Percentiles rank a stretch among this genome's conserved stretches.
Evolutionary conservation across 2,113 vertebrate species (phyloP).

Genomic region (rat (Rattus norvegicus)): DNA sequence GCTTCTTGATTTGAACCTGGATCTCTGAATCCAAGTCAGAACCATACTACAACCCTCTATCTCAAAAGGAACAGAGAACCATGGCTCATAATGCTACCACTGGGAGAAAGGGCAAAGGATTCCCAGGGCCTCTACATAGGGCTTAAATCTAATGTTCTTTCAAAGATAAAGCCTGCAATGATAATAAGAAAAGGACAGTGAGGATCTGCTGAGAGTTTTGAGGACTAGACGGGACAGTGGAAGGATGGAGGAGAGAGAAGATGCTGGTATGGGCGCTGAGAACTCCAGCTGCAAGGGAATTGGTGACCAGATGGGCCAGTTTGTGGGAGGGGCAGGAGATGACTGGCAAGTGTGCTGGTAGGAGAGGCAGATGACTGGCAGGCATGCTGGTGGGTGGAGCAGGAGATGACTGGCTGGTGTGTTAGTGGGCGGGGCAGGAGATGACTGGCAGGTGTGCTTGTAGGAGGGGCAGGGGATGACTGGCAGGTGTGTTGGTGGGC

Average conservation of each 20-base stretch:
- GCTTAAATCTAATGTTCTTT: not conserved
- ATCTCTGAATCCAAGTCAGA: not conserved
- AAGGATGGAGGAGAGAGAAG: not conserved
- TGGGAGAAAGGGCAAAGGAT: not conserved
- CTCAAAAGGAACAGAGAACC: conserved; percentile 22
- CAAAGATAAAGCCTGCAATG: not conserved
- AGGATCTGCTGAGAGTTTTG: not conserved
- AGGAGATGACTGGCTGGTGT: not conserved
- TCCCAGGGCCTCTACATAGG: not conserved
- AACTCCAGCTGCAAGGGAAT: not conserved
- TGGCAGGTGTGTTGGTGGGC: not conserved
- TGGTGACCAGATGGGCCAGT: not conserved
- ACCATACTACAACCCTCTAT: not conserved
- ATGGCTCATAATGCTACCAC: not conserved
- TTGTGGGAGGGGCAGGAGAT: not conserved
- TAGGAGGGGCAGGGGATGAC: no score
- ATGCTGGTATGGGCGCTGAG: not conserved
- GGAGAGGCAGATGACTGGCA: not conserved
- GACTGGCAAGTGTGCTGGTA: no score
- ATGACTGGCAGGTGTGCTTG: not conserved
- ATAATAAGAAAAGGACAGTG: not conserved
- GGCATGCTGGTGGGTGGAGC: not conserved
- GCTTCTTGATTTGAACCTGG: not conserved
- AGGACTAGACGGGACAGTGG: not conserved
- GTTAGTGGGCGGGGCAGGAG: not conserved